Percentiles rank a stretch among this genome's conserved stretches.
phyloP scores from a whole-genome alignment of 2,113 vertebrate genomes.

The Mola mola region DNA sequence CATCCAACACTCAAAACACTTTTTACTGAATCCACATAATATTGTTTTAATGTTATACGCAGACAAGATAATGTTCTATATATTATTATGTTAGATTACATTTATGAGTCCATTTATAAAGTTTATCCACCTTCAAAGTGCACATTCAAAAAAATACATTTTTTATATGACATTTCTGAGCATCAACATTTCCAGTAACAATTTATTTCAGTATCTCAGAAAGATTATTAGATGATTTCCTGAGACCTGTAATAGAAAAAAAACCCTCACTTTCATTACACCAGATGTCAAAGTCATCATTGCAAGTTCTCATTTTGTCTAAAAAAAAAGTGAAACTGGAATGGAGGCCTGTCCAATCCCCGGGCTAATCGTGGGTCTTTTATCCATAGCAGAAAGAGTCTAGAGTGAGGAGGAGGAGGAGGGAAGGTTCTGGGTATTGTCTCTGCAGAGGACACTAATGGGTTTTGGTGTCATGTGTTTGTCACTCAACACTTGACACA shows the following conservation, averaged over 20 bases:
- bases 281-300: constrained; percentile 79
- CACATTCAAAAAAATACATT: too few relatives aligned
- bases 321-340: constrained; percentile 79
- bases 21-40: too few relatives aligned
- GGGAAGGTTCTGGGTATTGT: constrained; percentile 85
- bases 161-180: constrained; percentile 38
- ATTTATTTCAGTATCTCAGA: constrained; percentile 27
- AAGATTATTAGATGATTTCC: constrained; percentile 61
- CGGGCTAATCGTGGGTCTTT: constrained; percentile 86
- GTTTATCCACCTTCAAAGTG: too few relatives aligned
- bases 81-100: too few relatives aligned
- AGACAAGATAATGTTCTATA: too few relatives aligned
- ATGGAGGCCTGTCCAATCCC: constrained; percentile 85
- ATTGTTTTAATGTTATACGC: too few relatives aligned
- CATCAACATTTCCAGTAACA: constrained; percentile 42
- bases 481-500: constrained; percentile 89
- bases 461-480: constrained; percentile 90
- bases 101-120: too few relatives aligned
- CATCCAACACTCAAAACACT: too few relatives aligned
- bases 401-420: constrained; percentile 70
- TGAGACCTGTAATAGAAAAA: constrained; percentile 52
- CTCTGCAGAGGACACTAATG: constrained; percentile 90
- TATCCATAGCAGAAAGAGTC: constrained; percentile 85
- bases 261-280: constrained; percentile 67
- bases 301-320: constrained; percentile 82